Evolutionary conservation across 2,888 invertebrate genomes (phyloP).

Genomic region (Platycheirus rosarum): DNA sequence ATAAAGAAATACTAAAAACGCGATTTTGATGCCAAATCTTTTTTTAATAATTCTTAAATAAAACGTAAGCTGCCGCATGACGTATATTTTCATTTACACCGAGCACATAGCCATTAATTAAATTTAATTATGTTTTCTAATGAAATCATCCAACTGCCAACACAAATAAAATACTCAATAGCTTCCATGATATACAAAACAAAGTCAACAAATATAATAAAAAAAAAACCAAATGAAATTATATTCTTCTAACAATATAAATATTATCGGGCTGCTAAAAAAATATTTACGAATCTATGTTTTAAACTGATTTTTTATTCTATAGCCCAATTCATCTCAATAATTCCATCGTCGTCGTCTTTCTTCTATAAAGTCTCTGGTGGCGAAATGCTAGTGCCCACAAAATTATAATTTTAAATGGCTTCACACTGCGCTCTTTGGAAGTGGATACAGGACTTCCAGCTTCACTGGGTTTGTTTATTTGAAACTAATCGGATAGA

Average conservation of each 20-base stretch:
- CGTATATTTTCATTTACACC: constrained; percentile 30
- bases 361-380: constrained; percentile 53
- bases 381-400: constrained; percentile 59
- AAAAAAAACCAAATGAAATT: no score
- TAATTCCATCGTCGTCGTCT: constrained; percentile 58
- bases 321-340: constrained; percentile 30
- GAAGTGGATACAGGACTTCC: constrained; percentile 10
- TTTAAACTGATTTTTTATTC: neutral
- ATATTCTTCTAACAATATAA: no score
- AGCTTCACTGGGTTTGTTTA: constrained; percentile 61
- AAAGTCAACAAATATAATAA: constrained; percentile 62
- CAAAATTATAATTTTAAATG: constrained; percentile 73
- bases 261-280: constrained; percentile 38
- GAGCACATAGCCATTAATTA: constrained; percentile 44
- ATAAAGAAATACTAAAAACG: no score
- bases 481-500: constrained; percentile 68
- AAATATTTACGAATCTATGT: neutral
- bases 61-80: constrained; percentile 3
- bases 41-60: no score
- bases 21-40: no score
- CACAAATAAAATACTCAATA: constrained; percentile 1
- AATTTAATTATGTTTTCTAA: constrained; percentile 51
- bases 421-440: constrained; percentile 40
- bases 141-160: neutral
- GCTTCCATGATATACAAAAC: no score